Evolutionary conservation across 2,797 vertebrate species (phyloP).

Genomic region (Vespertilio murinus): DNA sequence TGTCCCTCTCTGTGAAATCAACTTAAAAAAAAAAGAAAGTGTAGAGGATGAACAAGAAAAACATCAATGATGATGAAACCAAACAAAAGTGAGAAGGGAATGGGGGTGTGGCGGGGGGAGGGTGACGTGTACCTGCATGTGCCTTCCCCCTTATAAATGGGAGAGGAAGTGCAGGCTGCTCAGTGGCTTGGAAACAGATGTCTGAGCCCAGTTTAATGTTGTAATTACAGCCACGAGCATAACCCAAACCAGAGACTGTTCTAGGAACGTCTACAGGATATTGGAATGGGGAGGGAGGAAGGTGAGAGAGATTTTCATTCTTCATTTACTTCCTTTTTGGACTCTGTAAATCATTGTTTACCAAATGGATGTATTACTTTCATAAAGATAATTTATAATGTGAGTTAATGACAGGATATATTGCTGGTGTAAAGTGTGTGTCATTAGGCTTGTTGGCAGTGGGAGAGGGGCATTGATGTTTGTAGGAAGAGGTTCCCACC

Average conservation of each 20-base stretch:
- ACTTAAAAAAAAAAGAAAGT: background rate
- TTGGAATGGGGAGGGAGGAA: background rate
- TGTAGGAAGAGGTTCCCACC: background rate
- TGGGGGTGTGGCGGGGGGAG: too few relatives aligned
- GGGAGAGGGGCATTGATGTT: fast-evolving
- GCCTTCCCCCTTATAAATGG: too few relatives aligned
- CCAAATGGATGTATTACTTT: background rate
- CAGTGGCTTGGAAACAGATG: background rate
- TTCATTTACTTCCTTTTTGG: background rate
- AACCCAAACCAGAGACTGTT: background rate
- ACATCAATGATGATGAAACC: too few relatives aligned
- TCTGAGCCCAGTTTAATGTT: background rate
- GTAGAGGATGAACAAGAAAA: background rate
- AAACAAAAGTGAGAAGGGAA: too few relatives aligned
- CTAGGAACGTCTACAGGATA: background rate
- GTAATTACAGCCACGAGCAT: background rate
- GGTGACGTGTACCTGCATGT: background rate
- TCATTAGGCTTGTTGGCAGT: background rate
- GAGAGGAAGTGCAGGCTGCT: background rate
- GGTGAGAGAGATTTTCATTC: background rate
- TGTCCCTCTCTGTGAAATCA: background rate
- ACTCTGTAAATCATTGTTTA: background rate
- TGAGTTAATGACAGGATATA: background rate
- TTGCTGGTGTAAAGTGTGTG: background rate
- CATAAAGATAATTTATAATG: background rate